Evolutionary conservation across 2,888 invertebrate species (phyloP).

Genomic region (Girardia tigrina): DNA sequence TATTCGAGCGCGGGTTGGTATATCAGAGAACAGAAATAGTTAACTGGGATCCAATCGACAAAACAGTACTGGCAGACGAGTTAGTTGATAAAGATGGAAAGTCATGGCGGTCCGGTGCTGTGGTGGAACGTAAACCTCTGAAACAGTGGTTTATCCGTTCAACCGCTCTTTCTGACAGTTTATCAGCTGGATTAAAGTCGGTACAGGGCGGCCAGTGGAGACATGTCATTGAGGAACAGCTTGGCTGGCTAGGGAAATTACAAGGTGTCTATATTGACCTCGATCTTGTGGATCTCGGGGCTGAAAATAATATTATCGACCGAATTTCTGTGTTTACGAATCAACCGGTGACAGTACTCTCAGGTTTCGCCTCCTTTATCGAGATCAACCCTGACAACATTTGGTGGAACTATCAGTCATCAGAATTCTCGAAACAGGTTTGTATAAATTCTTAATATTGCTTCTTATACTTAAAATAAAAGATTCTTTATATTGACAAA

Average conservation of each 20-base stretch:
- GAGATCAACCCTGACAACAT: not conserved
- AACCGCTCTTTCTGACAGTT: conserved; percentile 55
- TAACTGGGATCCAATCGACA: conserved; percentile 95
- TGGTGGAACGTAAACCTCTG: conserved; percentile 71
- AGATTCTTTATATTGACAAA: too few relatives aligned
- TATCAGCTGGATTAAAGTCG: conserved; percentile 45
- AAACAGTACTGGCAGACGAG: conserved; percentile 90
- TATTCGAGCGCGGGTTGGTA: conserved; percentile 68
- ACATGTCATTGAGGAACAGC: conserved; percentile 46
- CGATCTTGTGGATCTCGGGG: not conserved
- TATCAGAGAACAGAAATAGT: conserved; percentile 75
- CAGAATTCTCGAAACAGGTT: not conserved
- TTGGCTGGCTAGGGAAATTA: conserved; percentile 51
- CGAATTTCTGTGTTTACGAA: not conserved
- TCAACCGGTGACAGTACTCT: not conserved
- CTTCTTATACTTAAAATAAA: not conserved
- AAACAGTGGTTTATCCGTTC: conserved; percentile 89
- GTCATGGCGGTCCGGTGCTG: conserved; percentile 85
- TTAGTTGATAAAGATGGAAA: conserved; percentile 78
- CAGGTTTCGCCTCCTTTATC: not conserved
- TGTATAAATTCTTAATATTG: not conserved
- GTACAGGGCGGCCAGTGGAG: conserved; percentile 46
- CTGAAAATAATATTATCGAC: not conserved
- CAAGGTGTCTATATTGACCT: conserved; percentile 42
- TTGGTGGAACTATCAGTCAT: conserved; percentile 23